phyloP scores from a whole-genome alignment of 2,888 invertebrate genomes.

The Stratiomys singularior region DNA sequence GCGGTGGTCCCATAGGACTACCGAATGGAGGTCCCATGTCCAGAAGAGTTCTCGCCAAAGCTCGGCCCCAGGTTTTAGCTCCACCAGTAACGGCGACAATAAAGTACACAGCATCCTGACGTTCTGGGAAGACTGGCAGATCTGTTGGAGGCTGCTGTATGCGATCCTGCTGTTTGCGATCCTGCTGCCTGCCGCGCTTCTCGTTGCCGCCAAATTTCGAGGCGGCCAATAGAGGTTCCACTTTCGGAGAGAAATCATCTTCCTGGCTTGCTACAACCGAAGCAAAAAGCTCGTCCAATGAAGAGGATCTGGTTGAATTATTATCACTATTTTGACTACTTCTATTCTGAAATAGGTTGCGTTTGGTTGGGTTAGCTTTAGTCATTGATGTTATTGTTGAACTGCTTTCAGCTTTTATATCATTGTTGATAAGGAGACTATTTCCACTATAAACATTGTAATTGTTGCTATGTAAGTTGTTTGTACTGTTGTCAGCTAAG shows the following conservation, averaged over 20 bases:
- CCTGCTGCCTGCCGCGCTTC: constrained; percentile 20
- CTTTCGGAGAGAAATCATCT: neutral
- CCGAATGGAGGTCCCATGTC: constrained; percentile 58
- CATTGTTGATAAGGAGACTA: constrained; percentile 15
- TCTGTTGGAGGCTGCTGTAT: constrained; percentile 40
- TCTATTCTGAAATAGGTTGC: neutral
- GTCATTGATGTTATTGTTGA: constrained; percentile 34
- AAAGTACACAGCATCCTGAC: constrained; percentile 57
- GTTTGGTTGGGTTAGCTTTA: constrained; percentile 1
- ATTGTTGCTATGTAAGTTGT: constrained; percentile 51
- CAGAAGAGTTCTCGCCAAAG: constrained; percentile 55
- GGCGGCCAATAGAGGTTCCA: constrained; percentile 11
- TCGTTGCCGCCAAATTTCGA: constrained; percentile 40
- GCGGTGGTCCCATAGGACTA: constrained; percentile 56
- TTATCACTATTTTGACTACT: neutral
- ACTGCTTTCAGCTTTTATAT: constrained; percentile 14
- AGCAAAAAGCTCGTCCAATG: neutral
- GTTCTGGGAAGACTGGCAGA: constrained; percentile 56
- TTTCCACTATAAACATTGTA: constrained; percentile 48
- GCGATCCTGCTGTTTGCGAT: constrained; percentile 29
- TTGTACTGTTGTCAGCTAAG: constrained; percentile 54
- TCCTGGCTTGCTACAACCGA: neutral
- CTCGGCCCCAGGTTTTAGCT: constrained; percentile 56
- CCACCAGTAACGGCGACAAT: constrained; percentile 58
- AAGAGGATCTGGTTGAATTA: neutral